A percentile compares a stretch with the other conserved stretches of the same genome.
These are phyloP conservation scores for Mercenaria mercenaria DNA, from an alignment of 1,140 invertebrate genomes.

Conservation along the genomic window DNA sequence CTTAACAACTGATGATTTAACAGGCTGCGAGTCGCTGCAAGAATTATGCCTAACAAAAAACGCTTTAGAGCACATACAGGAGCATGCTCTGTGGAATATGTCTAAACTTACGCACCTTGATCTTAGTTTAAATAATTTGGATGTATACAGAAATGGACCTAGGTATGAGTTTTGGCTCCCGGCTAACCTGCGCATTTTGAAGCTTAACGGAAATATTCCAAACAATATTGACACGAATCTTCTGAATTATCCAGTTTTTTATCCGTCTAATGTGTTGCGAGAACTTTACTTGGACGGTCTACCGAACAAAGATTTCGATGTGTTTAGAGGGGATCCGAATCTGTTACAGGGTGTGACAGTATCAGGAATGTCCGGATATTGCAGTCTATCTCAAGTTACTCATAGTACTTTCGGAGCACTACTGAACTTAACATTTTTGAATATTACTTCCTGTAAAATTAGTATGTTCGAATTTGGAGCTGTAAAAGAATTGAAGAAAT, in stretches of 20 bases:
- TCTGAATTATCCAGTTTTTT: background rate
- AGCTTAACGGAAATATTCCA: background rate
- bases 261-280: background rate
- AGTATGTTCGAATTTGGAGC: constrained; percentile 9
- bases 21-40: too few species aligned
- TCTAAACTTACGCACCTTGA: background rate
- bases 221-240: background rate
- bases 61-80: too few species aligned
- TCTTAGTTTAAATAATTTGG: background rate
- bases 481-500: background rate
- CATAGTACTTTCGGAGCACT: background rate
- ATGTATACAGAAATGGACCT: background rate
- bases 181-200: background rate
- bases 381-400: background rate
- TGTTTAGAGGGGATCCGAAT: background rate
- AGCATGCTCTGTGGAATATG: too few species aligned
- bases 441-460: constrained; percentile 44
- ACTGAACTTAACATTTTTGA: background rate
- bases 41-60: too few species aligned
- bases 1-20: too few species aligned
- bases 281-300: background rate
- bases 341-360: background rate
- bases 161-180: background rate
- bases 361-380: background rate
- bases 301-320: background rate